Evolutionary conservation across 2,113 vertebrate genomes (phyloP).

Genomic region (Calidris pygmaea): DNA sequence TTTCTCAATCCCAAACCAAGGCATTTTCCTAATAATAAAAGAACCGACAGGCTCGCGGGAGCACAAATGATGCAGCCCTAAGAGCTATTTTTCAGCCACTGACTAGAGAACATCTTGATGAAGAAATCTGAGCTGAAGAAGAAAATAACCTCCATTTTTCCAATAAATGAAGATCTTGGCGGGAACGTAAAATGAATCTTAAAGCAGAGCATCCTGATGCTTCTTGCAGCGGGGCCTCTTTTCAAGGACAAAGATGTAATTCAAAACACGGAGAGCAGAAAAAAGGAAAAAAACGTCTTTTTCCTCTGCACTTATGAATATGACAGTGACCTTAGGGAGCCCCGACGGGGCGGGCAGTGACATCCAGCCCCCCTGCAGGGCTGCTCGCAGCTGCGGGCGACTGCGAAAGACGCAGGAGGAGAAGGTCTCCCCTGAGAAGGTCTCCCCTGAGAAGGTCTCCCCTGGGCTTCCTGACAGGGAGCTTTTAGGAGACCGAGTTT

Average conservation of each 20-base stretch:
- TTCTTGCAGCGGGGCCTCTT: conserved; percentile 27
- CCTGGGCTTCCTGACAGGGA: background rate
- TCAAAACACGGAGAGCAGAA: conserved; percentile 11
- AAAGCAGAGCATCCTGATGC: conserved; percentile 3
- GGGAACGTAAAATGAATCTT: conserved; percentile 17
- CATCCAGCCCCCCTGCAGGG: conserved; percentile 24
- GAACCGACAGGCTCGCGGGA: background rate
- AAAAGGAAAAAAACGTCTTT: conserved; percentile 1
- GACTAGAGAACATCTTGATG: background rate
- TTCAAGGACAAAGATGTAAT: conserved; percentile 41
- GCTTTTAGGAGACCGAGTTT: background rate
- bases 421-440: background rate
- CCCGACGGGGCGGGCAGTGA: background rate
- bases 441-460: background rate
- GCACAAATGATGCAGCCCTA: conserved; percentile 3
- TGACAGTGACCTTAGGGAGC: background rate
- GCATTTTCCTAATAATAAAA: conserved; percentile 35
- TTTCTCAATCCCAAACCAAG: conserved; percentile 32
- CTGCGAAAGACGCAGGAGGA: background rate
- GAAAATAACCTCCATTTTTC: conserved; percentile 55
- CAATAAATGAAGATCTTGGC: conserved; percentile 37
- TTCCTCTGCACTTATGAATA: background rate
- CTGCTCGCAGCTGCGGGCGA: background rate
- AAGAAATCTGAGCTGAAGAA: conserved; percentile 49
- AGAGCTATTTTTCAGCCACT: conserved; percentile 32